Percentiles rank a stretch among this genome's conserved stretches.
phyloP scores from a whole-genome alignment of 2,888 invertebrate genomes.

The Bibio marci region DNA sequence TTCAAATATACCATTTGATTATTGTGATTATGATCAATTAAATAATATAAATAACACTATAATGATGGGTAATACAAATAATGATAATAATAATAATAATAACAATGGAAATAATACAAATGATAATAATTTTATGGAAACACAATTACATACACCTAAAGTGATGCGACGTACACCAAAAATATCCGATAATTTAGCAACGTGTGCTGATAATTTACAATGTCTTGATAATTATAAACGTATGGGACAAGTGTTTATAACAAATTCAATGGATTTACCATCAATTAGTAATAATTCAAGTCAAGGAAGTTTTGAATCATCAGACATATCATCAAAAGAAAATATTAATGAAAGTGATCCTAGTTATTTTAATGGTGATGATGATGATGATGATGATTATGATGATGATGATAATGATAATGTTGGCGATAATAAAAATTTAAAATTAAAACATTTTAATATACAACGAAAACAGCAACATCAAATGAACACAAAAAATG shows the following conservation, averaged over 20 bases:
- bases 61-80: slow-evolving; percentile 10
- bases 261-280: slow-evolving; percentile 22
- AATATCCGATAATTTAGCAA: slow-evolving; percentile 43
- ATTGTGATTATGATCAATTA: slow-evolving; percentile 1
- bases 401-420: slow-evolving; percentile 2
- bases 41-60: too few relatives aligned
- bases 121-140: slow-evolving; percentile 17
- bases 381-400: slow-evolving; percentile 29
- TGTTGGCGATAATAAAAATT: not conserved
- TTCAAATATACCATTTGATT: slow-evolving; percentile 2
- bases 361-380: slow-evolving; percentile 8
- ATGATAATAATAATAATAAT: slow-evolving; percentile 4
- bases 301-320: slow-evolving; percentile 35
- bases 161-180: slow-evolving; percentile 47
- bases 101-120: not conserved
- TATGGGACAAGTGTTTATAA: slow-evolving; percentile 32
- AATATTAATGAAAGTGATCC: slow-evolving; percentile 33
- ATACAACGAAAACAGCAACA: too few relatives aligned
- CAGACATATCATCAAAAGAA: slow-evolving; percentile 33
- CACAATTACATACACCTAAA: slow-evolving; percentile 34
- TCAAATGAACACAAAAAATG: too few relatives aligned
- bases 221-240: slow-evolving; percentile 37
- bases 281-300: slow-evolving; percentile 23
- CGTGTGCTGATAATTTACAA: slow-evolving; percentile 46
- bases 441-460: slow-evolving; percentile 4